Percentiles rank a stretch among this genome's conserved stretches.
Conservation (phyloP, 2,797 vertebrate species). For the Oryzias dopingdopingensis region DNA sequence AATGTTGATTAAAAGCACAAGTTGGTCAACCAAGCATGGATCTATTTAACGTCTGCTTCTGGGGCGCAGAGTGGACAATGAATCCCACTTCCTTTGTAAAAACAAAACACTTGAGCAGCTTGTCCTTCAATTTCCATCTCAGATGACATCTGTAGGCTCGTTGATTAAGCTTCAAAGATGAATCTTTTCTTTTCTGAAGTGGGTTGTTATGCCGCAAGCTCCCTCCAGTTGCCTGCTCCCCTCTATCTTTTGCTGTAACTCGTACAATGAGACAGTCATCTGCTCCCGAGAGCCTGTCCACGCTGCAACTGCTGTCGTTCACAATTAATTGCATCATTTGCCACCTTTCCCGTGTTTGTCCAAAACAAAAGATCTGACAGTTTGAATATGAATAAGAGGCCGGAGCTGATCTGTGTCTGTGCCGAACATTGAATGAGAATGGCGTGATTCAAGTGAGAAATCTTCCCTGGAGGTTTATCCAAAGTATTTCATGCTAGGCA, state of each 20-base stretch:
- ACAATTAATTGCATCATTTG: conserved; percentile 45
- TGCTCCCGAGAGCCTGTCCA: conserved; percentile 2
- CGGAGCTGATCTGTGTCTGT: not conserved
- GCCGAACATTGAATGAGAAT: not conserved
- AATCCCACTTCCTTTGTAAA: not conserved
- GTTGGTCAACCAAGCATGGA: conserved; percentile 31
- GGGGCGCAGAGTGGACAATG: conserved; percentile 11
- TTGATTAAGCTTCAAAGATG: not conserved
- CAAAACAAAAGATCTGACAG: conserved; percentile 15
- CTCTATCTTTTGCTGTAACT: not conserved
- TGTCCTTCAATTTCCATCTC: conserved; percentile 21
- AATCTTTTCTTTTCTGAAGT: conserved; percentile 18
- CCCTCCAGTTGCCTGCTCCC: not conserved
- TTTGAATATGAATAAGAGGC: conserved; percentile 19
- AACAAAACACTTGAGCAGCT: conserved; percentile 21
- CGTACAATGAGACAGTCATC: not conserved
- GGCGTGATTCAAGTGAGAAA: no score
- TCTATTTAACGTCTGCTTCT: conserved; percentile 14
- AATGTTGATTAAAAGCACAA: conserved; percentile 37
- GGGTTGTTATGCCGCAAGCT: conserved; percentile 5
- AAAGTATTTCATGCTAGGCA: no score
- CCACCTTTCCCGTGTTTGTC: conserved; percentile 26
- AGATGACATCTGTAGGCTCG: conserved; percentile 14
- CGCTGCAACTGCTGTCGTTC: conserved; percentile 28
- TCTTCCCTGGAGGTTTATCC: no score